phyloP scores from a whole-genome alignment of 2,797 vertebrate species.

The Distichodus sexfasciatus region DNA sequence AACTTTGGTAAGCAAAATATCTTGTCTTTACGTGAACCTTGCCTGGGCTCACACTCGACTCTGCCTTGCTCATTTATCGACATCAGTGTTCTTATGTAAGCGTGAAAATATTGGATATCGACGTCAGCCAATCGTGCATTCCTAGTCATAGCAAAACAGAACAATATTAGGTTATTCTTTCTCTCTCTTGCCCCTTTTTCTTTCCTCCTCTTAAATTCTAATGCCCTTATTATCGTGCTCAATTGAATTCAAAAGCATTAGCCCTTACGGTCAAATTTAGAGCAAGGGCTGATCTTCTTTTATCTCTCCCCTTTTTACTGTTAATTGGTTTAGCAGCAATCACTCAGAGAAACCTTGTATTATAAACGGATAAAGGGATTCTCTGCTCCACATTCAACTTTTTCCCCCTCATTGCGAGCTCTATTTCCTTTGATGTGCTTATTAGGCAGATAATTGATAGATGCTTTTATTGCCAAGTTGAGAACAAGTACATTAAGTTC shows the following conservation, averaged over 20 bases:
- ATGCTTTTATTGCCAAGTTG: background rate
- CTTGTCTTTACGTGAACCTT: too few relatives aligned
- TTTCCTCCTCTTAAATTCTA: conserved; percentile 34
- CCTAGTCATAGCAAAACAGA: too few relatives aligned
- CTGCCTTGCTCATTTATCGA: too few relatives aligned
- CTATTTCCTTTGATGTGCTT: background rate
- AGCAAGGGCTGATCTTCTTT: conserved; percentile 63
- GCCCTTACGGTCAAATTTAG: conserved; percentile 66
- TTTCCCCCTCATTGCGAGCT: conserved; percentile 14
- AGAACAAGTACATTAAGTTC: background rate
- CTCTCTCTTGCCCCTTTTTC: too few relatives aligned
- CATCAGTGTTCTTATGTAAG: too few relatives aligned
- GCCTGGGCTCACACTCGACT: too few relatives aligned
- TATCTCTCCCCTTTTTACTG: conserved; percentile 63
- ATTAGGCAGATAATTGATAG: conserved; percentile 3
- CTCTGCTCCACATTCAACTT: conserved; percentile 47
- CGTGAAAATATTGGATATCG: too few relatives aligned
- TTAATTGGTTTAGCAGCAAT: conserved; percentile 70
- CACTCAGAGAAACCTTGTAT: conserved; percentile 56
- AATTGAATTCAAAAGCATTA: conserved; percentile 60
- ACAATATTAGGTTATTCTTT: too few relatives aligned
- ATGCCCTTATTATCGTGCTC: conserved; percentile 50
- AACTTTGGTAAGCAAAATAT: too few relatives aligned
- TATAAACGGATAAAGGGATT: conserved; percentile 52
- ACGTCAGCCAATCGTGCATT: too few relatives aligned